Percentiles rank a stretch among this genome's conserved stretches.
Evolutionary conservation across 2,113 vertebrate species (phyloP).

Genomic region (Hirundichthys speculiger): DNA sequence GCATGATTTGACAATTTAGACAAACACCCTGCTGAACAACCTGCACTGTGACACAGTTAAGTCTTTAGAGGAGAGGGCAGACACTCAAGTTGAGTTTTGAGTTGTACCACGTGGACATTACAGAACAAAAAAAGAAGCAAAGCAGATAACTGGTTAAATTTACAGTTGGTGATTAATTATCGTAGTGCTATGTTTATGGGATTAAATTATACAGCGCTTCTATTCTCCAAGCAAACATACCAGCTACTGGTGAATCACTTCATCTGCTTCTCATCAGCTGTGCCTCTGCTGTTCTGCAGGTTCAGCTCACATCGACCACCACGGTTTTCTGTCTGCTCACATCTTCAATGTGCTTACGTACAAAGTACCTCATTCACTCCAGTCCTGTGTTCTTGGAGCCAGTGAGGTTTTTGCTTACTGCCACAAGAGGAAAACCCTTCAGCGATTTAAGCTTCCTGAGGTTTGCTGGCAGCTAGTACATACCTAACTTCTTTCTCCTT

Average conservation of each 20-base stretch:
- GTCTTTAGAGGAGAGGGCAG: background rate
- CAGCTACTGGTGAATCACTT: background rate
- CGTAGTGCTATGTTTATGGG: too few species aligned
- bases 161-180: too few species aligned
- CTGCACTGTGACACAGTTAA: background rate
- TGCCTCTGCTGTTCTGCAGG: conserved; percentile 44
- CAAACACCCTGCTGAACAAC: conserved; percentile 13
- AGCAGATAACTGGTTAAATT: too few species aligned
- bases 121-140: too few species aligned
- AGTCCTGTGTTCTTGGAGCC: conserved; percentile 80
- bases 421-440: conserved; percentile 79
- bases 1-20: too few species aligned
- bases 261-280: background rate
- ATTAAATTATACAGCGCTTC: too few species aligned
- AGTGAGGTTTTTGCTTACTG: conserved; percentile 83
- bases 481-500: background rate
- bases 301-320: conserved; percentile 47
- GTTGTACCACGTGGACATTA: too few species aligned
- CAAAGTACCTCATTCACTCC: conserved; percentile 77
- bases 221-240: too few species aligned
- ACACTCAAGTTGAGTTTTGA: too few species aligned
- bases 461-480: conserved; percentile 60
- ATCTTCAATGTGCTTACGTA: conserved; percentile 70
- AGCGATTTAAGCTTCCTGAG: conserved; percentile 81
- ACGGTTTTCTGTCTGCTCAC: conserved; percentile 59